Base-by-base conservation (phyloP, 2,888 invertebrate species). In the Pachydiplax longipennis region DNA sequence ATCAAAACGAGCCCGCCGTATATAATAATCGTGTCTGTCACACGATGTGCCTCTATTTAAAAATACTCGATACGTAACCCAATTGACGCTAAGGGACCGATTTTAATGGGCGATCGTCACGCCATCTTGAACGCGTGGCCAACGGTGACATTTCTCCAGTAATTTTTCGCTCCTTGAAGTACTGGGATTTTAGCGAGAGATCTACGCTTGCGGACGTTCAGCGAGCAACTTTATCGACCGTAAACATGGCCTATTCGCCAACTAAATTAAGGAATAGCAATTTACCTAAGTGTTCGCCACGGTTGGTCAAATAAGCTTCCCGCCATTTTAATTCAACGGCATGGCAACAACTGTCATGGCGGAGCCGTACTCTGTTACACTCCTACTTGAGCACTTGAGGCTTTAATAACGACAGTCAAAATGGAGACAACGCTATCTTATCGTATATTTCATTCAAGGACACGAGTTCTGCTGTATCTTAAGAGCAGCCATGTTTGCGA, bases 271-370 rank as follows among this genome's bases (percentile, higher is more conserved):
- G 31, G 83, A 83, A 58, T 35, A 83, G 13, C 35, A 58, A 58
- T 58, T 58, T 25, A 18, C 53, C 22, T 15, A 44, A 58, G 83
- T 25, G 25, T 53, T 82, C 25, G 44, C 25, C n/a, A 82, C 31
- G 35, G 58, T 53, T 53, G 18, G 31, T 12, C 83, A 58, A 83
- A 83, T 58, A 83, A 15, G 13, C 58, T 35, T 25, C 35, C 53
- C n/a, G 53, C 25, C 35, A 83, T 83, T 83, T 83, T 83, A 48
- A 58, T 83, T 83, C 31, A 58, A 18, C 83, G 35, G 82, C 82
- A 13, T 82, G 25, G 83, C 83, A 83, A 58, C 58, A 83, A 58
- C 25, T 73, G 31, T 73, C 25, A 73, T 73, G 73, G 25, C 73
- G 73, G 25, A 73, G 18, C 0, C 25, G 13, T 73, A 22, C 73